These are phyloP conservation scores for Lophotriccus pileatus DNA, from an alignment of 2,797 vertebrate species.

Conservation along the genomic window DNA sequence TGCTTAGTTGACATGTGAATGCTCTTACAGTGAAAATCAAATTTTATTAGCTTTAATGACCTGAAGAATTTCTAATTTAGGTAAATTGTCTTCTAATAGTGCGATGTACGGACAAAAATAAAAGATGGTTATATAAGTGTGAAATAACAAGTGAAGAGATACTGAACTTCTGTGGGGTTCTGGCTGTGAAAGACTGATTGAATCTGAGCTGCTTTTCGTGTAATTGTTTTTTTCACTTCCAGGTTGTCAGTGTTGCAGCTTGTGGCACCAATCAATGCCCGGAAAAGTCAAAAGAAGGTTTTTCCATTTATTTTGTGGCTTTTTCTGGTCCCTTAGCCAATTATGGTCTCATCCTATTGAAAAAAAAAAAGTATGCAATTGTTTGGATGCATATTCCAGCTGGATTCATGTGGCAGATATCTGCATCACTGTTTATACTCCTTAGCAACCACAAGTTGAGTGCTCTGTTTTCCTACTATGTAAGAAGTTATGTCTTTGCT, in stretches of 20 bases:
- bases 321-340: not conserved
- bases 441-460: not conserved
- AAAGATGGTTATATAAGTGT: not conserved
- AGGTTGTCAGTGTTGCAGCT: not conserved
- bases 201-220: not conserved
- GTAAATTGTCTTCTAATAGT: not conserved
- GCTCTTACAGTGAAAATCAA: not conserved
- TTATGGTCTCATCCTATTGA: not conserved
- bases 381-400: not conserved
- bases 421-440: not conserved
- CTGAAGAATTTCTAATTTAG: not conserved
- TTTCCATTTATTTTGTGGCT: not conserved
- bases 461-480: not conserved
- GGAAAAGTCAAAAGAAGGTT: not conserved
- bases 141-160: not conserved
- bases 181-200: not conserved
- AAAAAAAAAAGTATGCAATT: not conserved
- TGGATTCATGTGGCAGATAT: not conserved
- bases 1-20: not conserved
- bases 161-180: not conserved
- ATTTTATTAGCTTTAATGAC: not conserved
- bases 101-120: not conserved
- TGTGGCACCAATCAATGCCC: not conserved
- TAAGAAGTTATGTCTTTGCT: not conserved
- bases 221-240: not conserved